Evolutionary conservation across 1,140 invertebrate species (phyloP).

Genomic region (Helicoverpa armigera): DNA sequence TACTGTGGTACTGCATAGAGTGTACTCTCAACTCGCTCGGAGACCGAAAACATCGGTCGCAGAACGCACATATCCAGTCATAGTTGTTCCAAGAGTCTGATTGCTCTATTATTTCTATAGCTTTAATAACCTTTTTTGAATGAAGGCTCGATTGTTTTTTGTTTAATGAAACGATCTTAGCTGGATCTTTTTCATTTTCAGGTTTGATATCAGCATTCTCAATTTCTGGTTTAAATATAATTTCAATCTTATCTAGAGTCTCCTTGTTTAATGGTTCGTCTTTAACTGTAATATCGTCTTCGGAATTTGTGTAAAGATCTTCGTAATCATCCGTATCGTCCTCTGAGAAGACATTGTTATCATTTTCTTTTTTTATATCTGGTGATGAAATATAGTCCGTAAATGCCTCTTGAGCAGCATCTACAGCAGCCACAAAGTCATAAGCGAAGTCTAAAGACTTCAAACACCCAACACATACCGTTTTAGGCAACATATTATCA

Average conservation of each 20-base stretch:
- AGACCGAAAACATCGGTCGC: neutral
- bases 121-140: neutral
- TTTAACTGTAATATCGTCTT: too few species aligned
- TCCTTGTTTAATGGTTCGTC: too few species aligned
- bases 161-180: too few species aligned
- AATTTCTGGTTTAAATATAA: too few species aligned
- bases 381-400: neutral
- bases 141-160: too few species aligned
- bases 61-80: neutral
- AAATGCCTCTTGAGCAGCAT: neutral
- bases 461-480: neutral
- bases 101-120: neutral
- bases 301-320: too few species aligned
- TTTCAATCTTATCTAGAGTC: too few species aligned
- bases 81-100: neutral
- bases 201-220: too few species aligned
- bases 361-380: neutral
- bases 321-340: too few species aligned
- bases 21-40: neutral
- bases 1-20: constrained; percentile 1
- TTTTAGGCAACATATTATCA: neutral
- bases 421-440: neutral
- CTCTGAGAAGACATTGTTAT: too few species aligned
- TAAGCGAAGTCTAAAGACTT: neutral
- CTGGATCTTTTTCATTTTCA: too few species aligned